These are phyloP conservation scores for Betta splendens DNA, from an alignment of 2,797 vertebrate genomes.

Conservation along the genomic window DNA sequence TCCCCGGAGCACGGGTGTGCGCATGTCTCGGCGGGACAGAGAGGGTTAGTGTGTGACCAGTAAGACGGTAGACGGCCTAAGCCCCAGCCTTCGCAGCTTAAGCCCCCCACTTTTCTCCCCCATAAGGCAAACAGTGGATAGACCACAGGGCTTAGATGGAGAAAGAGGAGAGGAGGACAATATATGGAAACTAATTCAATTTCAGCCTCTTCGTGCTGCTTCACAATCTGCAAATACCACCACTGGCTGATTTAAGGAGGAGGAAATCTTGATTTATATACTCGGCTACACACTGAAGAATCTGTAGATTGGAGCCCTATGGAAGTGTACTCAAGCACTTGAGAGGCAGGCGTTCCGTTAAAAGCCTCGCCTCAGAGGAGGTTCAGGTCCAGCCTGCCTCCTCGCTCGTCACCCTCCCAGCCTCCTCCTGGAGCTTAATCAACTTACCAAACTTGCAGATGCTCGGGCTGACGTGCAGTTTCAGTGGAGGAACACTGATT, in stretches of 20 bases:
- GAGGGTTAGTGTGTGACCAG: slow-evolving; percentile 56
- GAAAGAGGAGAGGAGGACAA: slow-evolving; percentile 74
- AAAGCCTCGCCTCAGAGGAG: slow-evolving; percentile 39
- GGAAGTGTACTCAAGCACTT: slow-evolving; percentile 59
- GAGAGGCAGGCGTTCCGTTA: slow-evolving; percentile 47
- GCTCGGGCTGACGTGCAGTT: slow-evolving; percentile 25
- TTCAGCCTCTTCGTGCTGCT: slow-evolving; percentile 68
- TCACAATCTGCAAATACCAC: slow-evolving; percentile 75
- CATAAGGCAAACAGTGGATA: slow-evolving; percentile 79
- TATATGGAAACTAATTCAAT: slow-evolving; percentile 84
- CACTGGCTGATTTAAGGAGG: slow-evolving; percentile 72
- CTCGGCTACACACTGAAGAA: slow-evolving; percentile 41
- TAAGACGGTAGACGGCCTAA: slow-evolving; percentile 69
- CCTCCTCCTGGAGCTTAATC: slow-evolving; percentile 55
- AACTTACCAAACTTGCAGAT: slow-evolving; percentile 61
- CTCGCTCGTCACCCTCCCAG: slow-evolving; percentile 56
- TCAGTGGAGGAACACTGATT: too few species aligned
- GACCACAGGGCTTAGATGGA: slow-evolving; percentile 74
- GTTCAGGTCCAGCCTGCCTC: slow-evolving; percentile 47
- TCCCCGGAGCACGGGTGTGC: slow-evolving; percentile 34
- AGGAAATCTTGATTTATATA: slow-evolving; percentile 71
- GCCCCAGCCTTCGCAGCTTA: slow-evolving; percentile 72
- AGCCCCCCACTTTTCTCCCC: slow-evolving; percentile 72
- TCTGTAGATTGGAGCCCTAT: slow-evolving; percentile 65
- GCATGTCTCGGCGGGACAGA: slow-evolving; percentile 8